These are phyloP conservation scores for Monoplex corrugatus DNA, from an alignment of 2,888 invertebrate genomes.

Conservation along the genomic window DNA sequence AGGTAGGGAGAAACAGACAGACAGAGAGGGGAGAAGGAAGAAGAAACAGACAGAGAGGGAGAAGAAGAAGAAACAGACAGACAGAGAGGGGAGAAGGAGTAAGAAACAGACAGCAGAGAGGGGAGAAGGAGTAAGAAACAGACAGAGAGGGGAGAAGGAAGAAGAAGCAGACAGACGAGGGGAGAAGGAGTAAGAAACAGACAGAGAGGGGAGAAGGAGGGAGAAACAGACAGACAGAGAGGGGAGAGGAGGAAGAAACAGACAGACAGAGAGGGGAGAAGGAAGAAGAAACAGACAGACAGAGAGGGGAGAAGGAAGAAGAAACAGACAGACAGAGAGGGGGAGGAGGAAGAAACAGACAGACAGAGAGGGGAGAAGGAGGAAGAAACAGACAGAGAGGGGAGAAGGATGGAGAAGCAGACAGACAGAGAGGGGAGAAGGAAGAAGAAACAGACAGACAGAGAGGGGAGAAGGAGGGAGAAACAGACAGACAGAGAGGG, in stretches of 20 bases:
- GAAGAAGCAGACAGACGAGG: neutral
- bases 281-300: neutral
- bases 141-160: neutral
- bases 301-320: neutral
- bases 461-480: neutral
- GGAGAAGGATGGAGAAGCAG: too few species aligned
- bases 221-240: too few species aligned
- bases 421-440: too few species aligned
- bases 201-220: too few species aligned
- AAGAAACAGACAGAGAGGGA: neutral
- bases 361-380: too few species aligned
- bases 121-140: neutral
- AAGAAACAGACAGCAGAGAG: too few species aligned
- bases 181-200: too few species aligned
- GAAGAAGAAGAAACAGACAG: neutral
- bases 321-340: neutral
- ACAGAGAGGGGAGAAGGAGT: neutral
- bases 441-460: too few species aligned
- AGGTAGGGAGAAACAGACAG: neutral
- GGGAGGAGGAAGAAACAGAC: neutral
- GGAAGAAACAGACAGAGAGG: too few species aligned
- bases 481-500: slow-evolving; percentile 46
- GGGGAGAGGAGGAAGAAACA: too few species aligned
- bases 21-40: neutral
- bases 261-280: neutral